phyloP scores from a whole-genome alignment of 1,140 invertebrate genomes.

The Bombus sibiricus region DNA sequence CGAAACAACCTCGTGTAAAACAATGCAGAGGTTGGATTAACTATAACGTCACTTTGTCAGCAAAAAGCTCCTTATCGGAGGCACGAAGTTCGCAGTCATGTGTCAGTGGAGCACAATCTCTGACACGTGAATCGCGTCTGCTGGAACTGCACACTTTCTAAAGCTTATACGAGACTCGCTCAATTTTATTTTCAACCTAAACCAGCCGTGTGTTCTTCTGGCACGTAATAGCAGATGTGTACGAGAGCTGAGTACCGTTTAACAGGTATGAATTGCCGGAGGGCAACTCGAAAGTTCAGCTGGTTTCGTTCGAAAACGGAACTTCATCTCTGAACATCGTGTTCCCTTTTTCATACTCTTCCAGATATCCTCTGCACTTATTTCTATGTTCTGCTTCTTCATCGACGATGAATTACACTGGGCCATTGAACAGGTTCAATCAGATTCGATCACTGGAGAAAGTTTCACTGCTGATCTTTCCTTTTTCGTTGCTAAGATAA shows the following conservation, averaged over 20 bases:
- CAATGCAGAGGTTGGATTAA: too few species aligned
- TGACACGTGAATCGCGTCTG: neutral
- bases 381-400: neutral
- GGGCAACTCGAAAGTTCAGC: slow-evolving; percentile 35
- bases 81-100: too few species aligned
- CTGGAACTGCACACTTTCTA: slow-evolving; percentile 11
- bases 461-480: neutral
- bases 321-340: slow-evolving; percentile 11
- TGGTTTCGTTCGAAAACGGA: slow-evolving; percentile 25
- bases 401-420: neutral
- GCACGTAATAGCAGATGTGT: neutral
- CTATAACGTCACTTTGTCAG: neutral
- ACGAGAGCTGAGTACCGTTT: slow-evolving; percentile 64
- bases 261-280: slow-evolving; percentile 47
- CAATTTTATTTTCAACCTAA: slow-evolving; percentile 8
- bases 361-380: fast-evolving
- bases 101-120: neutral
- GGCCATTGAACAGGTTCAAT: neutral
- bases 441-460: slow-evolving; percentile 13
- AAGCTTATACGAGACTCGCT: slow-evolving; percentile 8
- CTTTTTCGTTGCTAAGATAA: neutral
- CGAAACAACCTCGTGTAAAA: neutral
- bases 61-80: neutral
- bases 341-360: neutral
- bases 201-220: neutral